Base-by-base conservation (phyloP, 2,113 vertebrate species). In the Acrocephalus kingi region DNA sequence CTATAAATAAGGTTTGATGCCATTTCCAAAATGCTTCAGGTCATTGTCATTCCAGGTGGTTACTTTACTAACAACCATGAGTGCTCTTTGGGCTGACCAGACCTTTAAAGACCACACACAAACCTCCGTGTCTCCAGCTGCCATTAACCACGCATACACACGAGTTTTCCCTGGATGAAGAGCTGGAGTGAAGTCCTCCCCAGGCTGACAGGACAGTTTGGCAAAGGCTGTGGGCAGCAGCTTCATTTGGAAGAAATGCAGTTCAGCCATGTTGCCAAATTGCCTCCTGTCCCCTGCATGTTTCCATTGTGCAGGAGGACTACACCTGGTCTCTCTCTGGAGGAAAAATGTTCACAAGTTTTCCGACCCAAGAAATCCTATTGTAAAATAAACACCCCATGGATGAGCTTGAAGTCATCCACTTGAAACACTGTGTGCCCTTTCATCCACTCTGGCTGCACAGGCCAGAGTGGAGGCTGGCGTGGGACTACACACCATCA, bases 401-500 rank as follows among this genome's bases (percentile, higher is more conserved):
- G 8, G 23, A 31, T 15, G n/a, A 73, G 13, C 24, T 20, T 1
- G 3, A 59, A 24, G 24, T 16, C 16, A 15, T 15, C 11, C 46
- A 41, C 20, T 10, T 2, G 1, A 15, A 72, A 33, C 15, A 28
- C 20, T 3, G 61, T 14, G 11, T 35, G 35, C 8, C 7, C 30
- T 23, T 66, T 27, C n/a, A 69, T 3, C 17, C 62, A 30, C 58
- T 6, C 31, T 1, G 3, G 27, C 33, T 28, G 27, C 0, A 0
- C 23, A 8, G 48, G 11, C 13, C 78, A 37, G n/a, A 37, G 27
- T 8, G 0, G 0, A 13, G 30, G 22, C 55, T 76, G 3, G 30
- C 0, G 0, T 0, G 0, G 13, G 14, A 12, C 27, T 0, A 1
- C 16, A 45, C 14, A 1, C 45, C 6, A 3, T 3, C 28, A 14